Evolutionary conservation across 2,113 vertebrate genomes (phyloP).

Genomic region (Ammodytes marinus): DNA sequence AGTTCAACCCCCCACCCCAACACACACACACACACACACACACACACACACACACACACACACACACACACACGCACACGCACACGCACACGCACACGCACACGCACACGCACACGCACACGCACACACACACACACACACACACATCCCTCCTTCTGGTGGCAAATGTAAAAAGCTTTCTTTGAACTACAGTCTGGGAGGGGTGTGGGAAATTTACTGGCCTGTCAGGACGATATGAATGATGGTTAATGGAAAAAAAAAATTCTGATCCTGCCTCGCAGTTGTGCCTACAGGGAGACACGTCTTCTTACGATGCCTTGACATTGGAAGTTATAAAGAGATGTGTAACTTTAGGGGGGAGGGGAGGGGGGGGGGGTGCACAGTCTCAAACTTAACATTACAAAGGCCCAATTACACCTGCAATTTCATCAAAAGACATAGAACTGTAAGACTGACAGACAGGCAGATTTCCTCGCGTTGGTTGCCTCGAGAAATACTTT

Average conservation of each 20-base stretch:
- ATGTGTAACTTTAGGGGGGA: background rate
- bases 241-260: slow-evolving; percentile 68
- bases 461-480: background rate
- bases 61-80: background rate
- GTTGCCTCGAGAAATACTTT: slow-evolving; percentile 16
- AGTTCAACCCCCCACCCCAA: too few relatives aligned
- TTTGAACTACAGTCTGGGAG: slow-evolving; percentile 69
- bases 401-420: slow-evolving; percentile 28
- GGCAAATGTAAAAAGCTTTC: slow-evolving; percentile 67
- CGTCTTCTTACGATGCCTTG: slow-evolving; percentile 47
- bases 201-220: slow-evolving; percentile 61
- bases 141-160: slow-evolving; percentile 38
- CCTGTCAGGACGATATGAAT: slow-evolving; percentile 71
- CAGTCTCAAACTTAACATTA: background rate
- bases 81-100: too few relatives aligned
- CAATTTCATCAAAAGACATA: background rate
- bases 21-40: too few relatives aligned
- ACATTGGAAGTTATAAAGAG: slow-evolving; percentile 41
- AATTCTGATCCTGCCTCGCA: slow-evolving; percentile 56
- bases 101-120: too few relatives aligned
- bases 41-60: too few relatives aligned
- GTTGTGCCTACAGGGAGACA: slow-evolving; percentile 47
- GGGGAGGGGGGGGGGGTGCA: background rate
- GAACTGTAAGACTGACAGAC: background rate
- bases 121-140: too few relatives aligned